These are phyloP conservation scores for Pelodytes ibericus DNA, from an alignment of 2,797 vertebrate genomes.

Conservation along the genomic window DNA sequence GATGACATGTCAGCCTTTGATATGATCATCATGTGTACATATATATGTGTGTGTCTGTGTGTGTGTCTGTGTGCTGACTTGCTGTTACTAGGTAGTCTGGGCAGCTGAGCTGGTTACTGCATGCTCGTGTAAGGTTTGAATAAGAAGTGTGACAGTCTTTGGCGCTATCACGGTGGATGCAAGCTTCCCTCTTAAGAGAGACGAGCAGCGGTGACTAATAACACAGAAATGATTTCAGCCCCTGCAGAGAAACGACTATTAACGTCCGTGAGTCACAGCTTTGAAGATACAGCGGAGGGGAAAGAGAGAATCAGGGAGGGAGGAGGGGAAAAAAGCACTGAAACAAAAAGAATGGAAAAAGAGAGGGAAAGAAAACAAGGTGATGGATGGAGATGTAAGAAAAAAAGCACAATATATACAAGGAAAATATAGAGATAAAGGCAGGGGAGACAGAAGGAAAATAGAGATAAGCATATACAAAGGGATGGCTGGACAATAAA, in stretches of 20 bases:
- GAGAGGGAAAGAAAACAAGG: neutral
- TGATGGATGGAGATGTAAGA: neutral
- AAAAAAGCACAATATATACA: neutral
- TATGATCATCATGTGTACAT: too few relatives aligned
- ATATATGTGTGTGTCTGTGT: too few relatives aligned
- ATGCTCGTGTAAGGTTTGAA: constrained; percentile 39
- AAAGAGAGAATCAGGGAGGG: constrained; percentile 21
- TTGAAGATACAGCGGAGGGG: constrained; percentile 52
- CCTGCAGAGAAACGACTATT: constrained; percentile 57
- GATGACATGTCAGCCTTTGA: too few relatives aligned
- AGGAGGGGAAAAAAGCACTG: constrained; percentile 4
- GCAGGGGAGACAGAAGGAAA: neutral
- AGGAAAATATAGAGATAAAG: neutral
- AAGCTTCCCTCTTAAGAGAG: constrained; percentile 49
- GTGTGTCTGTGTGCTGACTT: neutral
- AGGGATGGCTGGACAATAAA: neutral
- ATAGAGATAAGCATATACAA: neutral
- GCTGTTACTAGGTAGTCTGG: constrained; percentile 43
- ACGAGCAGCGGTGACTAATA: constrained; percentile 52
- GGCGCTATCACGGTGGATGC: constrained; percentile 51
- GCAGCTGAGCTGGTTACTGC: constrained; percentile 35
- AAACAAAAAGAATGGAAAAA: constrained; percentile 27
- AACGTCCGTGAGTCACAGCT: constrained; percentile 51
- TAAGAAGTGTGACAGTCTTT: constrained; percentile 47
- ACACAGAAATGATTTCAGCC: constrained; percentile 56